Conservation (phyloP, 1,140 invertebrate genomes). For the Ceratina australensis region DNA sequence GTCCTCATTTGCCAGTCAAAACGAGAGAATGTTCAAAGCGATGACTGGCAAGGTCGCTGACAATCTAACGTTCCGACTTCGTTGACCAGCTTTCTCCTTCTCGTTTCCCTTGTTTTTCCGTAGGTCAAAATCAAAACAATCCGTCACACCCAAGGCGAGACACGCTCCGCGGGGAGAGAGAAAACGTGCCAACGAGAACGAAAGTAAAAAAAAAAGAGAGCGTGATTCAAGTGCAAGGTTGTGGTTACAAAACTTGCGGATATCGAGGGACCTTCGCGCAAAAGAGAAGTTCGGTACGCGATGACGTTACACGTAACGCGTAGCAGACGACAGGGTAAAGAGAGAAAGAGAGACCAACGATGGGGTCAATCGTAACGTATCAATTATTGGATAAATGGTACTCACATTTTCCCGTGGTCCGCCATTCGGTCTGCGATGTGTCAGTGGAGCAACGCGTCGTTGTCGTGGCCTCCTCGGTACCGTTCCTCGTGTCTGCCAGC, state of each 20-base stretch:
- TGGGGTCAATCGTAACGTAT: background rate
- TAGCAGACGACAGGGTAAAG: background rate
- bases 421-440: conserved; percentile 49
- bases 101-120: background rate
- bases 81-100: background rate
- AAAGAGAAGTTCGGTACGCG: background rate
- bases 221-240: conserved; percentile 18
- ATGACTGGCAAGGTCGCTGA: conserved; percentile 18
- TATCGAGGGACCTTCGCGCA: background rate
- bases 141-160: background rate
- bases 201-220: conserved; percentile 14
- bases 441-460: conserved; percentile 33
- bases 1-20: conserved; percentile 32
- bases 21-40: conserved; percentile 35
- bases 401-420: conserved; percentile 60
- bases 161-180: background rate
- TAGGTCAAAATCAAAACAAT: background rate
- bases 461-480: conserved; percentile 26
- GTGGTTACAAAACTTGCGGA: background rate
- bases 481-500: conserved; percentile 6
- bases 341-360: background rate
- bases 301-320: background rate
- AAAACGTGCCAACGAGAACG: conserved; percentile 11
- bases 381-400: conserved; percentile 8
- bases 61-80: background rate